Conservation (phyloP, 1,140 invertebrate genomes). For the Eupeodes corollae region DNA sequence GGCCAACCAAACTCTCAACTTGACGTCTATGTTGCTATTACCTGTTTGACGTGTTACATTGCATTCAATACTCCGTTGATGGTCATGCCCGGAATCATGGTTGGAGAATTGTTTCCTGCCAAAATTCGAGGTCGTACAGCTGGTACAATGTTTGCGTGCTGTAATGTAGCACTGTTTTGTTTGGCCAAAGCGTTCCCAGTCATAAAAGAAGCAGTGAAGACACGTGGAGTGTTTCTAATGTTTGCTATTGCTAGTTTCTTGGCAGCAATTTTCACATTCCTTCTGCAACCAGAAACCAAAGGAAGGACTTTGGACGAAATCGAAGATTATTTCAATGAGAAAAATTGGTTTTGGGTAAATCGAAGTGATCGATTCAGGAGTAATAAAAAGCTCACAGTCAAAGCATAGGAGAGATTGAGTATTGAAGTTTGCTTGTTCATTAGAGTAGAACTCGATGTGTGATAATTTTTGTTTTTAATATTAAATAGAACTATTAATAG, state of each 20-base stretch:
- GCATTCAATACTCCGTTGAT: conserved; percentile 61
- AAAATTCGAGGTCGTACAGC: conserved; percentile 52
- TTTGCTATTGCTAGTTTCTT: conserved; percentile 56
- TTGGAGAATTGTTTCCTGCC: conserved; percentile 57
- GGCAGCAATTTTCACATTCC: conserved; percentile 53
- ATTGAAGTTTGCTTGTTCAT: too few species aligned
- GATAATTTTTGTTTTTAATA: too few species aligned
- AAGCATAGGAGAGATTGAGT: too few species aligned
- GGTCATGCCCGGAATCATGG: conserved; percentile 55
- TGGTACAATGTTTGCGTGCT: conserved; percentile 56
- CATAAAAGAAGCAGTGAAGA: conserved; percentile 45
- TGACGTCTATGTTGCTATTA: conserved; percentile 40
- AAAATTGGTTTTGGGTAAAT: conserved; percentile 49
- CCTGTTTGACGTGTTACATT: conserved; percentile 51
- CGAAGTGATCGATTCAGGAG: conserved; percentile 2
- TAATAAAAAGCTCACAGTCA: too few species aligned
- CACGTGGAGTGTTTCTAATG: conserved; percentile 51
- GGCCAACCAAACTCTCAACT: conserved; percentile 28
- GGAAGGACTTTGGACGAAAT: conserved; percentile 66
- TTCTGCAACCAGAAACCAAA: conserved; percentile 74
- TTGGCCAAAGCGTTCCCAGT: conserved; percentile 61
- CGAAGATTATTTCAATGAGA: conserved; percentile 60
- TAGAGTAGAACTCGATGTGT: too few species aligned
- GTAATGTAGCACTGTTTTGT: conserved; percentile 54
- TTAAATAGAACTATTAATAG: too few species aligned